A percentile compares a stretch with the other conserved stretches of the same genome.
Evolutionary conservation across 1,140 invertebrate genomes (phyloP).

Genomic region (Leguminivora glycinivorella): DNA sequence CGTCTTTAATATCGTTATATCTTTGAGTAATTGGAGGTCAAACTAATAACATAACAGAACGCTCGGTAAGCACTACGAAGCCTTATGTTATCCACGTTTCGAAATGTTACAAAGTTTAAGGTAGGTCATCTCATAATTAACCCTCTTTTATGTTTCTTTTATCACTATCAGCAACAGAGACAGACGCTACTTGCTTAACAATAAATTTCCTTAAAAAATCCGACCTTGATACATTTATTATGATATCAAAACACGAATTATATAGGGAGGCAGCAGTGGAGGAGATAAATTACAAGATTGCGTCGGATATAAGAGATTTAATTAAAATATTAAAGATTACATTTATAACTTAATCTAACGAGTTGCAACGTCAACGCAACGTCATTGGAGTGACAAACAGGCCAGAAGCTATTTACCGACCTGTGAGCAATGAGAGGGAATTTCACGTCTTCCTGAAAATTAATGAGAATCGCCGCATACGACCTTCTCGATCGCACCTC

Average conservation of each 20-base stretch:
- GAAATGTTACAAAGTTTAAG: background rate
- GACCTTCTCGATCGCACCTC: constrained; percentile 64
- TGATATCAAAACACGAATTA: constrained; percentile 32
- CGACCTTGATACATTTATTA: background rate
- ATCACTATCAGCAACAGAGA: background rate
- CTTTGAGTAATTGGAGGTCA: background rate
- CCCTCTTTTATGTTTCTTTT: background rate
- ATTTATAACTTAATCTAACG: too few relatives aligned
- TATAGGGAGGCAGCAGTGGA: too few relatives aligned
- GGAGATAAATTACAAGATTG: too few relatives aligned
- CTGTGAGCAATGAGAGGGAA: constrained; percentile 58
- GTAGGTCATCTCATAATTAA: background rate
- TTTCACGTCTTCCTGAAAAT: constrained; percentile 74
- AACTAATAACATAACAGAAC: too few relatives aligned
- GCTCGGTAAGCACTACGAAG: background rate
- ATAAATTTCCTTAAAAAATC: too few relatives aligned
- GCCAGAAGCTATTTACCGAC: constrained; percentile 61
- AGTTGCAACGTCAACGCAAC: constrained; percentile 29
- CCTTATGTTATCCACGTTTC: background rate
- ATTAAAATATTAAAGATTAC: too few relatives aligned
- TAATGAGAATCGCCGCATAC: constrained; percentile 71
- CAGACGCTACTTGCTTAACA: too few relatives aligned
- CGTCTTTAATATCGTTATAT: background rate
- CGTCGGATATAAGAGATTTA: too few relatives aligned
- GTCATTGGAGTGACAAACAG: constrained; percentile 55